Evolutionary conservation across 2,113 vertebrate genomes (phyloP).

Genomic region (Phalacrocorax pelagicus): DNA sequence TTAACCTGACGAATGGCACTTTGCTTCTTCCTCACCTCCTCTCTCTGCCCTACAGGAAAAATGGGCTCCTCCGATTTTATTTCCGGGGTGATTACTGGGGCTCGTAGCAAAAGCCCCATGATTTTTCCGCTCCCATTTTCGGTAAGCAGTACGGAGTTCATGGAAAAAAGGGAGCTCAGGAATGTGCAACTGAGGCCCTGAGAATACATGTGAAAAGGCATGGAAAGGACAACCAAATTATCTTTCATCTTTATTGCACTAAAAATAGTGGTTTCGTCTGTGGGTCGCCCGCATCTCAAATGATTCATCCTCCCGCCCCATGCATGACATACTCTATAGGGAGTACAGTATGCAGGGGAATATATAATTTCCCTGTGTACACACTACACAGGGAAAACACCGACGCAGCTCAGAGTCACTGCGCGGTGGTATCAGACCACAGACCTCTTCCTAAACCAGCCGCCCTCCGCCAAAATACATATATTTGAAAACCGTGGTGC

Average conservation of each 20-base stretch:
- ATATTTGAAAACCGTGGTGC: accelerated
- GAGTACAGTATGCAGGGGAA: no score
- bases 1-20: neutral
- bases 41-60: neutral
- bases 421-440: accelerated
- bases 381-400: no score
- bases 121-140: neutral
- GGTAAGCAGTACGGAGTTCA: neutral
- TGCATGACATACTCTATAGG: accelerated
- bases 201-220: neutral
- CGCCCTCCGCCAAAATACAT: accelerated
- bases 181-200: neutral
- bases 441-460: neutral
- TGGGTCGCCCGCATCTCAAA: neutral
- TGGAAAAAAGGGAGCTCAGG: neutral
- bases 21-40: neutral
- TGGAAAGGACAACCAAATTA: accelerated
- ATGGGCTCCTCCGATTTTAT: neutral
- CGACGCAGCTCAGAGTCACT: neutral
- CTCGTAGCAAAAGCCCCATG: neutral
- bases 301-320: neutral
- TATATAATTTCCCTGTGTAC: no score
- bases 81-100: neutral
- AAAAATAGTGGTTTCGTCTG: neutral
- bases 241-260: neutral